These are phyloP conservation scores for Rhadinocentrus ornatus DNA, from an alignment of 2,797 vertebrate species.

Conservation along the genomic window DNA sequence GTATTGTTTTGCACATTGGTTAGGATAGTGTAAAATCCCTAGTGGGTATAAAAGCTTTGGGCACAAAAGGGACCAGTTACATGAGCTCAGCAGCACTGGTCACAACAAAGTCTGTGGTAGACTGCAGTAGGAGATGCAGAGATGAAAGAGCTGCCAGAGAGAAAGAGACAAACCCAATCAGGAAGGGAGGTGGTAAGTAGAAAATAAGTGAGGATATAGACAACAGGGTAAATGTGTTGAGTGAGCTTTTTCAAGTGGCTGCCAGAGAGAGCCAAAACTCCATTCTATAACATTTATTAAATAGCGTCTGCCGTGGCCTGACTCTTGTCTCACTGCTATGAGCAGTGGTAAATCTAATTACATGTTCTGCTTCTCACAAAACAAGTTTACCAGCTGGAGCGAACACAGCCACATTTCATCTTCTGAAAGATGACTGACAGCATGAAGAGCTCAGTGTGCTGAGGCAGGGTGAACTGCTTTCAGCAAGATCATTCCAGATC, in stretches of 20 bases:
- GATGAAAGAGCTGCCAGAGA: constrained; percentile 45
- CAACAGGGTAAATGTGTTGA: constrained; percentile 60
- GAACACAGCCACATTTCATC: constrained; percentile 71
- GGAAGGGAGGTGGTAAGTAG: constrained; percentile 42
- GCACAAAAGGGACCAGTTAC: constrained; percentile 53
- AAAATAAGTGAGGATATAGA: constrained; percentile 46
- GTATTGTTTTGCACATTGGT: constrained; percentile 33
- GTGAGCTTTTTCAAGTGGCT: constrained; percentile 64
- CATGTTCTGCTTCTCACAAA: constrained; percentile 75
- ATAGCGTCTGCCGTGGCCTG: constrained; percentile 66
- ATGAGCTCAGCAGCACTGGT: constrained; percentile 37
- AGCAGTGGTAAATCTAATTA: constrained; percentile 79
- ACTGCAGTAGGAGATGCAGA: constrained; percentile 26
- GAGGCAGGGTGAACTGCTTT: constrained; percentile 58
- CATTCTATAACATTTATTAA: constrained; percentile 79
- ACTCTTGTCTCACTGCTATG: constrained; percentile 67
- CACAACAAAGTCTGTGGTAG: constrained; percentile 33
- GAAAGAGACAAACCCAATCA: constrained; percentile 55
- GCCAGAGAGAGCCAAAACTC: constrained; percentile 63
- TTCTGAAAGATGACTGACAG: constrained; percentile 66
- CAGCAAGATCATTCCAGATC: constrained; percentile 68
- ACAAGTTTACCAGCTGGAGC: constrained; percentile 71
- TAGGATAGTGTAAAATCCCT: constrained; percentile 38
- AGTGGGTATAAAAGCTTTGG: constrained; percentile 39
- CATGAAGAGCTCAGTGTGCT: constrained; percentile 31